A percentile compares a stretch with the other conserved stretches of the same genome.
Evolutionary conservation across 2,797 vertebrate genomes (phyloP).

Genomic region (Parotocinclus haroldoi): DNA sequence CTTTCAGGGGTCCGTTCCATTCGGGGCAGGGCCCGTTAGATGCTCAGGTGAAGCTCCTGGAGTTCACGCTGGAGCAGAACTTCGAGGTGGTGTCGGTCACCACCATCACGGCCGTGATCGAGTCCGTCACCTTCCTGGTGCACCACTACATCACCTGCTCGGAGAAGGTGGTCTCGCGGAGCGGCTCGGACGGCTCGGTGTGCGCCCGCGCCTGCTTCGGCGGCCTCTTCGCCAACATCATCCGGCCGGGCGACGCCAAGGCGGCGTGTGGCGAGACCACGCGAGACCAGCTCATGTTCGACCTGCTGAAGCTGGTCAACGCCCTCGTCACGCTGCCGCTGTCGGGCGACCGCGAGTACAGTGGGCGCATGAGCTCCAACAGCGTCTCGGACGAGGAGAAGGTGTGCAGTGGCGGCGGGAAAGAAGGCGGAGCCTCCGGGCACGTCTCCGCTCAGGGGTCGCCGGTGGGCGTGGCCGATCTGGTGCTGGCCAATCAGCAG

Average conservation of each 20-base stretch:
- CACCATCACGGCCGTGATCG: conserved; percentile 93
- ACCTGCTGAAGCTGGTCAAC: conserved; percentile 93
- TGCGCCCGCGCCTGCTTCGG: conserved; percentile 97
- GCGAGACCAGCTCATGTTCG: conserved; percentile 97
- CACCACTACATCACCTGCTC: conserved; percentile 98
- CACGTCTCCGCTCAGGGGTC: conserved; percentile 76
- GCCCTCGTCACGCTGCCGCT: conserved; percentile 92
- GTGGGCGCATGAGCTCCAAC: conserved; percentile 83
- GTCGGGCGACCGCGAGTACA: conserved; percentile 91
- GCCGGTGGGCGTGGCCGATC: conserved; percentile 86
- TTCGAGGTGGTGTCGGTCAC: conserved; percentile 95
- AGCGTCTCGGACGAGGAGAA: conserved; percentile 97
- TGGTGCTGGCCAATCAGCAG: conserved; percentile 96
- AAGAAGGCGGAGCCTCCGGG: conserved; percentile 78
- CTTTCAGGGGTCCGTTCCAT: conserved; percentile 88
- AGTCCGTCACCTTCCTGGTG: conserved; percentile 95
- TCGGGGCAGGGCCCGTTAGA: conserved; percentile 94
- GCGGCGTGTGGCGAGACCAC: conserved; percentile 96
- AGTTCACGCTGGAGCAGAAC: conserved; percentile 96
- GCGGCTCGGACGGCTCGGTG: conserved; percentile 93
- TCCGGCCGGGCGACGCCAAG: conserved; percentile 93
- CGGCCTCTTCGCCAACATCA: conserved; percentile 96
- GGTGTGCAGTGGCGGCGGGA: conserved; percentile 93
- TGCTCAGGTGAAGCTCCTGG: conserved; percentile 95
- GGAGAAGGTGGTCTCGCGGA: conserved; percentile 94